These are phyloP conservation scores for Adineta ricciae DNA, from an alignment of 2,888 invertebrate genomes.

Conservation along the genomic window DNA sequence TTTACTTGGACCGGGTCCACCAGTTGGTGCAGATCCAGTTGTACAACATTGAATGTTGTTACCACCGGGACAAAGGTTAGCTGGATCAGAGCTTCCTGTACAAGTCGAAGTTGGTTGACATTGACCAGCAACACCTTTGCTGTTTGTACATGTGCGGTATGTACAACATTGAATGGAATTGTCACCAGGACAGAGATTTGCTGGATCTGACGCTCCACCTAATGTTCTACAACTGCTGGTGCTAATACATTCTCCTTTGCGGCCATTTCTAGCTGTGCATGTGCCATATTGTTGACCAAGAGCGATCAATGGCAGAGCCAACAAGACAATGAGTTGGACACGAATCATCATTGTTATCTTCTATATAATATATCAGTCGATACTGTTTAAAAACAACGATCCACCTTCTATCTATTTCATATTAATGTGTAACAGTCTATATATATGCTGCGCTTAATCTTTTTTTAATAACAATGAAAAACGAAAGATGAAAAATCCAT, in stretches of 20 bases:
- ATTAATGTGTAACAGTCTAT: too few relatives aligned
- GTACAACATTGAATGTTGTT: too few relatives aligned
- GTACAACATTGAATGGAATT: not conserved
- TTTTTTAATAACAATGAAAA: too few relatives aligned
- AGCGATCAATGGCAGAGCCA: not conserved
- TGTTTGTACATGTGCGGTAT: not conserved
- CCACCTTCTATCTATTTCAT: too few relatives aligned
- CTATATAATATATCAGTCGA: too few relatives aligned
- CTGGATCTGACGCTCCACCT: not conserved
- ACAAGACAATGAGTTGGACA: not conserved
- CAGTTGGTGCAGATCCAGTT: too few relatives aligned
- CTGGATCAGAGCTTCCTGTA: not conserved
- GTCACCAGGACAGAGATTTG: constrained; percentile 1
- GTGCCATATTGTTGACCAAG: not conserved
- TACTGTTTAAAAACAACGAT: too few relatives aligned
- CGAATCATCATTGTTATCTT: not conserved
- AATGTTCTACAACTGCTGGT: not conserved
- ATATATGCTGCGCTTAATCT: too few relatives aligned
- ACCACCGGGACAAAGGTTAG: not conserved
- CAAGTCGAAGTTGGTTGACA: not conserved
- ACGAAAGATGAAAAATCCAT: too few relatives aligned
- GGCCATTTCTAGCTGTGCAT: not conserved
- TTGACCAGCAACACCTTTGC: not conserved
- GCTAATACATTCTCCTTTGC: not conserved
- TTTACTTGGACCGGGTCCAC: too few relatives aligned